A percentile compares a stretch with the other conserved stretches of the same genome.
Conservation (phyloP, 2,113 vertebrate genomes). For the Cranoglanis bouderius region DNA sequence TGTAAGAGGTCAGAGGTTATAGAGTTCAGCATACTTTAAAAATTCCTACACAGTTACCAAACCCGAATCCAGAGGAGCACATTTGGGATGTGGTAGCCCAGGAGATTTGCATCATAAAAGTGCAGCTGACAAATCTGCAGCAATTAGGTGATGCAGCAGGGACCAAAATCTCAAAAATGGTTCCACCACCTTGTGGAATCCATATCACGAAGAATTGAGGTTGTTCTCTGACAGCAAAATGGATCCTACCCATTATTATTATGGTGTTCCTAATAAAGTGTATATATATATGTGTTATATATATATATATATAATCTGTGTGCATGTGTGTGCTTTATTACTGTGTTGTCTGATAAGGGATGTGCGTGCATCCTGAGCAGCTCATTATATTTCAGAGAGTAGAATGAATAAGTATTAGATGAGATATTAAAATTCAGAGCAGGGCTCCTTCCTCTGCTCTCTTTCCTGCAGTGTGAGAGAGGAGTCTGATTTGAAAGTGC, state of each 20-base stretch:
- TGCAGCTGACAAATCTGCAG: background rate
- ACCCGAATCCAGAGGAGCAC: background rate
- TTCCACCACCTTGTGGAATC: background rate
- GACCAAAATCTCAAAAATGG: background rate
- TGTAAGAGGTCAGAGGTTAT: background rate
- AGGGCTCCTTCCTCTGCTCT: background rate
- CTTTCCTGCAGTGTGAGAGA: background rate
- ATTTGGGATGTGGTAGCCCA: background rate
- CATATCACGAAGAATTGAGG: background rate
- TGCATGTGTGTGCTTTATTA: background rate
- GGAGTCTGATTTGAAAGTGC: conserved; percentile 5
- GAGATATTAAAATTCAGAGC: conserved; percentile 40
- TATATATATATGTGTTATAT: no score
- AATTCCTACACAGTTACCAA: background rate
- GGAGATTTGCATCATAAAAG: background rate
- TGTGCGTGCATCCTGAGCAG: conserved; percentile 5
- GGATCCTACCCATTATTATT: background rate
- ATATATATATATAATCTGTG: background rate
- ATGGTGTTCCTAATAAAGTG: background rate
- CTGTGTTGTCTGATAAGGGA: background rate
- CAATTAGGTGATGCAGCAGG: background rate
- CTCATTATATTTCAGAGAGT: conserved; percentile 8
- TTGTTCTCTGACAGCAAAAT: background rate
- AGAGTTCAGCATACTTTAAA: background rate
- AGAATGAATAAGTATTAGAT: conserved; percentile 17